Base-by-base conservation (phyloP, 2,113 vertebrate genomes). In the Triplophysa dalaica region DNA sequence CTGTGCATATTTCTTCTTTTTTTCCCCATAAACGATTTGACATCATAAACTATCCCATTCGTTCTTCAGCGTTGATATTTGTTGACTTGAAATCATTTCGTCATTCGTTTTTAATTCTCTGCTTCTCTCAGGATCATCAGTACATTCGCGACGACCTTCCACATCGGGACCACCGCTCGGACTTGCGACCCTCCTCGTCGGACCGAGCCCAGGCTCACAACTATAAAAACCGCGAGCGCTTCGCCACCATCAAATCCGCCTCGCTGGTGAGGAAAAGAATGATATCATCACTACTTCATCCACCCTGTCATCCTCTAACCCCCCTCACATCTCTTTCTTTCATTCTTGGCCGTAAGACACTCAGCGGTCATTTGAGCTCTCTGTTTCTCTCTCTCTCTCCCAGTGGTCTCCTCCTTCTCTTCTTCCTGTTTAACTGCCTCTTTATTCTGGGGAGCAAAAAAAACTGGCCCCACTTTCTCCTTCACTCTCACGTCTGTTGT, bases 161-260 rank as follows among this genome's bases (percentile, higher is more conserved):
- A 88, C 96, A 97, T 94, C 92, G 94, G 88, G 96, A 97, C 90
- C 94, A 91, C 89, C 93, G 94, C 89, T 94, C 95, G 84, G 96
- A 97, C 89, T 93, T 92, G 90, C 94, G 94, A 88, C 95, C 94
- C 86, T 91, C 94, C 85, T 94, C 94, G 86, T 95, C 94, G 50
- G 95, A 98, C 91, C 94, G 94, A 91, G 95, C 95, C 91, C 95
- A 94, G 92, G 93, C 94, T 89, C 95, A 95, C 87, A 95, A 95
- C 93, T 98, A 97, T 93, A 95, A 95, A 93, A 97, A 94, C 94
- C 93, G 95, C 87, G 94, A 97, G 88, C 95, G 95, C 91, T 98
- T 99, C 89, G 95, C 97, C 90, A 99, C 97, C 90, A 98, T 99
- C 91, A 98, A 97, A 93, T 98, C 97, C 81, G 97, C 97, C 81